Evolutionary conservation across 2,797 vertebrate genomes (phyloP), one percentile per base, ranked within the genome.

Genomic region (Alcedo quadribrachys): DNA sequence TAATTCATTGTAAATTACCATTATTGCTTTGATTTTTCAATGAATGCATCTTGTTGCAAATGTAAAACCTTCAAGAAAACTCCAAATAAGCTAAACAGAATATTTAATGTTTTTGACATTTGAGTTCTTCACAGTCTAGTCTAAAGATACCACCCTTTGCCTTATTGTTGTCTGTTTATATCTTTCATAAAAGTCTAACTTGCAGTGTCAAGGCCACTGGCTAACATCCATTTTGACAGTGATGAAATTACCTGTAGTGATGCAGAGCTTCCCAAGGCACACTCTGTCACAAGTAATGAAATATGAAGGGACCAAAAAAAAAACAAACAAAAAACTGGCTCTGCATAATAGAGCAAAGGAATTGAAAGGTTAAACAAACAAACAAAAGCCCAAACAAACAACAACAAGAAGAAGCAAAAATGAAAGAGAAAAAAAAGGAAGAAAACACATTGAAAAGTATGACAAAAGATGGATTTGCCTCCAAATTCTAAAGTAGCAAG

Each of bases 221-320:
- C 87, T 95, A 93, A 96, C 86, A 91, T 92, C 87, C 51, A 45
- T 71, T 50, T 90, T 74, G 94, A 98, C 94, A 85, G 75, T 97
- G 97, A 97, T 97, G 95, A 97, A 97, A 98, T 98, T 95, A 97
- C 96, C 90, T 87, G 96, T 86, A 97, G 92, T 96, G 97, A 96
- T 81, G 89, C 87, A 87, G 89, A 93, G 73, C 66, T 97, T 97
- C 97, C 58, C 5, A 57, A 96, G 90, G 82, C 81, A 71, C 46
- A 75, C 32, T 37, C 60, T 92, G 81, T 92, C 90, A 89, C 61
- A 68, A 87, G 27, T 77, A 95, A 94, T 92, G 81, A 93, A 95
- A 84, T 74, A 94, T 89, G 48, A 89, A 90, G 12, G 22, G 30
- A 90, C 21, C 27, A 65, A 86, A 85, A 81, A 66, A 80, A 74